These are phyloP conservation scores for Alouatta palliata DNA, from an alignment of 2,113 vertebrate genomes.

Conservation along the genomic window DNA sequence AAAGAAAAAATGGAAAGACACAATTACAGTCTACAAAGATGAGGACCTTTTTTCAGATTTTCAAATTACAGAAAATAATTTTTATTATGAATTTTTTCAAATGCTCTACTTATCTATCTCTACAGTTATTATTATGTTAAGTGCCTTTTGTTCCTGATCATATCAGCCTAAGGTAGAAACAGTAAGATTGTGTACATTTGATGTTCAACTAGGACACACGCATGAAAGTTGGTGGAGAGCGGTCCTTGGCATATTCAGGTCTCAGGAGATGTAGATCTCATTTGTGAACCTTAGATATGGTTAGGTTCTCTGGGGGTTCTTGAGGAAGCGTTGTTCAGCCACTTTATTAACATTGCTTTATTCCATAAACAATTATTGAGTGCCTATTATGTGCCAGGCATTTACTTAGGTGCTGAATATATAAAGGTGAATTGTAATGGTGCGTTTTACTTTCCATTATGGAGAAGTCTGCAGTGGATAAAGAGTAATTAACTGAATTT, in stretches of 20 bases:
- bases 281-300: not conserved
- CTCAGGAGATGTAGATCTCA: not conserved
- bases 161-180: not conserved
- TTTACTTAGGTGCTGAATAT: not conserved
- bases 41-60: constrained; percentile 67
- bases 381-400: not conserved
- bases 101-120: not conserved
- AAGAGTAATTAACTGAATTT: not conserved
- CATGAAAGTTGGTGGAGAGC: not conserved
- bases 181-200: not conserved
- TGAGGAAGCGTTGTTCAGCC: not conserved
- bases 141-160: not conserved
- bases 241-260: not conserved
- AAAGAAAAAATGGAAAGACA: constrained; percentile 71
- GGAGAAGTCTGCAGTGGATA: not conserved
- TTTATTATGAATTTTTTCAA: not conserved
- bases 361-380: not conserved
- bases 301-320: not conserved
- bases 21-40: constrained; percentile 77
- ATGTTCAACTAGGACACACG: not conserved
- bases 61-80: constrained; percentile 49
- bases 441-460: not conserved
- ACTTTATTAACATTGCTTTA: not conserved
- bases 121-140: not conserved
- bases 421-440: not conserved